Evolutionary conservation across 1,140 invertebrate species (phyloP), one percentile per base, ranked within the genome.

Genomic region (Leguminivora glycinivorella): DNA sequence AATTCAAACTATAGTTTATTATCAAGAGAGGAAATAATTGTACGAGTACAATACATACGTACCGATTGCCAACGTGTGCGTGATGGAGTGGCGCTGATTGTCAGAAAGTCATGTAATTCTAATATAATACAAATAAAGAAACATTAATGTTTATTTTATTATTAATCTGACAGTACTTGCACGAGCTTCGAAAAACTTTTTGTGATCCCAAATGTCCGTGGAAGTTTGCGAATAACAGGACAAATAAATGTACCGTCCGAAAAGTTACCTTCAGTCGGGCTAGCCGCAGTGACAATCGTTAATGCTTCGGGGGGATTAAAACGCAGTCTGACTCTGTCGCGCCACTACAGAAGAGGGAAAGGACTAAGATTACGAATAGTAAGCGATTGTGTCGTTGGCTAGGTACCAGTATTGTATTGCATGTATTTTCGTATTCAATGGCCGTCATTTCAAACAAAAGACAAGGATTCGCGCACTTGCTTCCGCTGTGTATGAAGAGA

Each of bases 361-460:
- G n/a, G n/a, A n/a, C n/a, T n/a, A n/a, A n/a, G n/a, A n/a, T n/a
- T n/a, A n/a, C n/a, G n/a, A n/a, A n/a, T n/a, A n/a, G n/a, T n/a
- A n/a, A n/a, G n/a, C n/a, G n/a, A n/a, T n/a, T n/a, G n/a, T n/a
- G n/a, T n/a, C n/a, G n/a, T n/a, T n/a, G n/a, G n/a, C n/a, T n/a
- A n/a, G n/a, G n/a, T n/a, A n/a, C n/a, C n/a, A n/a, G n/a, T n/a
- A n/a, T 29, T 31, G 14, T 63, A 9, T n/a, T 29, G n/a, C 26
- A 63, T 31, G 25, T 63, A 63, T 17, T 63, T 63, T 63, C 17
- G 58, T 31, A 34, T 34, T 63, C 58, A 63, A 63, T 63, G 25
- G 25, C 4, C 31, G 58, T 29, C 58, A 63, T 63, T 63, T 29
- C 25, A 29, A 63, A 63, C 26, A 63, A 63, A 17, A 63, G 29